Evolutionary conservation across 2,888 invertebrate species (phyloP).

Genomic region (Pseudococcus viburni): DNA sequence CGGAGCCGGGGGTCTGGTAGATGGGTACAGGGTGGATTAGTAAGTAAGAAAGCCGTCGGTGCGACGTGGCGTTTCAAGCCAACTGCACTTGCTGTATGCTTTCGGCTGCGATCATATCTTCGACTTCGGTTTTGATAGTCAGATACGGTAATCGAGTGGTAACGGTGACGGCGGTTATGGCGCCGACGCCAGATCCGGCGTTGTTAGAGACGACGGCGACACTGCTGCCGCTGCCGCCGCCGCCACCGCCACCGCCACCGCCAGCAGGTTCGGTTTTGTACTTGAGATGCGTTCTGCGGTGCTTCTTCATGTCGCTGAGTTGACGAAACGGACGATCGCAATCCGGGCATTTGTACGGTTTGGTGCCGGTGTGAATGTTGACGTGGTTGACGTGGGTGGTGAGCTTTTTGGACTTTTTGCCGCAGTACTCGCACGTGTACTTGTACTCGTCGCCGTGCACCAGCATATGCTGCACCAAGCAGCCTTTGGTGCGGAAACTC

Average conservation of each 20-base stretch:
- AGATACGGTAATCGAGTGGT: conserved; percentile 17
- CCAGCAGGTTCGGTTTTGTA: conserved; percentile 6
- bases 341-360: conserved; percentile 64
- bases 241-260: too few species aligned
- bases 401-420: conserved; percentile 65
- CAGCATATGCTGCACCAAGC: conserved; percentile 66
- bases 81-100: conserved; percentile 51
- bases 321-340: conserved; percentile 63
- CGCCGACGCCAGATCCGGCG: neutral
- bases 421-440: conserved; percentile 64
- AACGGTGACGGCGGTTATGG: neutral
- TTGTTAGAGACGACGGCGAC: too few species aligned
- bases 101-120: conserved; percentile 60
- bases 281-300: conserved; percentile 61
- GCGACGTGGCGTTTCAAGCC: neutral
- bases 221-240: too few species aligned
- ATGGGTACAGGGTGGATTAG: too few species aligned
- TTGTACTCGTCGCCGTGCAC: conserved; percentile 66
- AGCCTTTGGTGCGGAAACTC: conserved; percentile 65
- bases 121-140: conserved; percentile 62
- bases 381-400: conserved; percentile 66
- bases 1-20: too few species aligned
- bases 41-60: too few species aligned
- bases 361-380: conserved; percentile 63
- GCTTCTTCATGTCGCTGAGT: conserved; percentile 66